Evolutionary conservation across 2,113 vertebrate genomes (phyloP).

Genomic region (Malurus alboscapulatus): DNA sequence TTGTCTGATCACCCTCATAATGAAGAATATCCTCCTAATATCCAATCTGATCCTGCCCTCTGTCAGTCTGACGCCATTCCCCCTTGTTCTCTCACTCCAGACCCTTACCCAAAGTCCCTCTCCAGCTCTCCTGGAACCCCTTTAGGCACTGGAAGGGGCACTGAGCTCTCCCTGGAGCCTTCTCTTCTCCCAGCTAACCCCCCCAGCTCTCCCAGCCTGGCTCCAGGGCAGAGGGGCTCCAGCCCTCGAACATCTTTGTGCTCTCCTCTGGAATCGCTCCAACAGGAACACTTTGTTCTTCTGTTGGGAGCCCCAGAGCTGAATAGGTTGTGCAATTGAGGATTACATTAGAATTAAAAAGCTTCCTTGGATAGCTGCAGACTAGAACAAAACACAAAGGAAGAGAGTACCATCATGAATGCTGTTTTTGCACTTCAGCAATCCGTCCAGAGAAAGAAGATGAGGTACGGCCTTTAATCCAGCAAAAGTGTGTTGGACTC

Average conservation of each 20-base stretch:
- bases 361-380: neutral
- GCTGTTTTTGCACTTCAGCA: slow-evolving; percentile 62
- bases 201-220: neutral
- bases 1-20: neutral
- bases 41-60: neutral
- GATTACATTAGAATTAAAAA: neutral
- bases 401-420: slow-evolving; percentile 72
- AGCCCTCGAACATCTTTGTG: neutral
- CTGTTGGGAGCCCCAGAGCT: neutral
- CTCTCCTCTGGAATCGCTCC: neutral
- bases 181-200: neutral
- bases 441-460: slow-evolving; percentile 67
- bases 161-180: neutral
- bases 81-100: neutral
- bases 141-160: neutral
- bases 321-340: neutral
- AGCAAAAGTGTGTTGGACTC: slow-evolving; percentile 71
- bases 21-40: neutral
- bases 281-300: neutral
- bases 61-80: neutral
- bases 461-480: slow-evolving; percentile 64
- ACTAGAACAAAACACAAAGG: neutral
- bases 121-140: neutral
- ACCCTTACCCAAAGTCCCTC: neutral
- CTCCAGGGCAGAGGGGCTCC: neutral